phyloP scores from a whole-genome alignment of 2,113 vertebrate species.

The Mesitornis unicolor region DNA sequence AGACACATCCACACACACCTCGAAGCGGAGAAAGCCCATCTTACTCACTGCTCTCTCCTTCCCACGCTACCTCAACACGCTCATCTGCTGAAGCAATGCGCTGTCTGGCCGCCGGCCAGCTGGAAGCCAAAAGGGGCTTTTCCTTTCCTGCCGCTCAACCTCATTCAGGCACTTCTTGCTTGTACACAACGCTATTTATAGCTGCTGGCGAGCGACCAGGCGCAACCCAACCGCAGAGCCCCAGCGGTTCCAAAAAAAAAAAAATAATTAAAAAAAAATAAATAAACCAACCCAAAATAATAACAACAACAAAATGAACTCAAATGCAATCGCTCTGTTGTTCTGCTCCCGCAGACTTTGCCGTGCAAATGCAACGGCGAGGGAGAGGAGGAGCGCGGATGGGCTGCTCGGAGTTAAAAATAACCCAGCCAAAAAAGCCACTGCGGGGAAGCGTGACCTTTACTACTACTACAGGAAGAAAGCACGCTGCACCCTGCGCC shows the following conservation, averaged over 20 bases:
- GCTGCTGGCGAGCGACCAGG: slow-evolving; percentile 76
- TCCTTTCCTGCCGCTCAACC: slow-evolving; percentile 69
- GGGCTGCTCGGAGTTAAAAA: slow-evolving; percentile 34
- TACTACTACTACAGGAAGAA: slow-evolving; percentile 37
- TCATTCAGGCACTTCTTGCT: slow-evolving; percentile 75
- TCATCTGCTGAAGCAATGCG: slow-evolving; percentile 61
- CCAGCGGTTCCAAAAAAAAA: slow-evolving; percentile 7
- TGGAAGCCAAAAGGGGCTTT: slow-evolving; percentile 78
- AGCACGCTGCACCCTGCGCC: background rate
- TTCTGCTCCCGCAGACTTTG: background rate
- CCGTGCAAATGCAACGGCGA: background rate
- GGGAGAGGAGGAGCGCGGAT: background rate
- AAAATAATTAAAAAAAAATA: background rate
- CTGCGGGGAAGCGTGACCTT: slow-evolving; percentile 45
- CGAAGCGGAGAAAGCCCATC: slow-evolving; percentile 64
- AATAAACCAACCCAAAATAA: background rate
- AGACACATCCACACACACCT: slow-evolving; percentile 50
- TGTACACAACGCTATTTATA: slow-evolving; percentile 78
- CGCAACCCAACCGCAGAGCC: slow-evolving; percentile 69
- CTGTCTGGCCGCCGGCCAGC: slow-evolving; percentile 73
- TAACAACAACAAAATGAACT: background rate
- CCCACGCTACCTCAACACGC: slow-evolving; percentile 70
- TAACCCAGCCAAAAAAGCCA: slow-evolving; percentile 30
- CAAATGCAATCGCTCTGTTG: fast-evolving
- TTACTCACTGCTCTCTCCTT: slow-evolving; percentile 68